Base-by-base conservation (phyloP, 2,888 invertebrate species). In the Drosophila testacea region DNA sequence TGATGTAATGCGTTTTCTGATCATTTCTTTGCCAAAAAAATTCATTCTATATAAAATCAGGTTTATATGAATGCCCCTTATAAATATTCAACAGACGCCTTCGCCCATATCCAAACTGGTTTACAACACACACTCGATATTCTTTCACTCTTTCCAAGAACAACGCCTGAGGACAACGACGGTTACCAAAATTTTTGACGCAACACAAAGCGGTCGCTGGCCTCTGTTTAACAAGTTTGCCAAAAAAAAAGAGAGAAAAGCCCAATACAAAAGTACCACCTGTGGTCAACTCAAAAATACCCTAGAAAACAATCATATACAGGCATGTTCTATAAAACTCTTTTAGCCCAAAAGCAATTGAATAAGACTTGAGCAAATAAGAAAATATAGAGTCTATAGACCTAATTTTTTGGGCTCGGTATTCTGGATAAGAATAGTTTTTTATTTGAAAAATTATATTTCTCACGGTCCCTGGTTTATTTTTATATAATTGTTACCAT, bases 121-220 rank as follows among this genome's bases (percentile, higher is more conserved):
- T 88, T 84, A 67, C 64, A 57, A 56, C 64, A 59, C 64, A 74
- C 48, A 61, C 64, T 48, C 30, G 22, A 83, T 81, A 75, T 70
- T 83, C 83, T 83, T 83, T 83, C 81, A 83, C 79, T 89, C 88
- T 87, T 87, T 78, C 82, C 82, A 85, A 88, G 86, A 83, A 83
- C 83, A 88, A 65, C 55, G 56, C 70, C 67, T 75, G 69, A 79
- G 74, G 70, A 78, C 79, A 60, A 66, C 76, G 67, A 10, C 50
- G 79, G 69, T 72, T 77, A 77, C 81, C 77, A 69, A 73, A 63
- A 30, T 6, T 48, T 67, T 88, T 88, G 69, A 88, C 88, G 88
- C 88, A 82, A 87, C 88, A 52, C 75, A 69, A 69, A 50, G 84
- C 83, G 83, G 89, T 83, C 89, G 83, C 87, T 83, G 83, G 83